These are phyloP conservation scores for Ecliptopera silaceata DNA, from an alignment of 2,888 invertebrate species.

Conservation along the genomic window DNA sequence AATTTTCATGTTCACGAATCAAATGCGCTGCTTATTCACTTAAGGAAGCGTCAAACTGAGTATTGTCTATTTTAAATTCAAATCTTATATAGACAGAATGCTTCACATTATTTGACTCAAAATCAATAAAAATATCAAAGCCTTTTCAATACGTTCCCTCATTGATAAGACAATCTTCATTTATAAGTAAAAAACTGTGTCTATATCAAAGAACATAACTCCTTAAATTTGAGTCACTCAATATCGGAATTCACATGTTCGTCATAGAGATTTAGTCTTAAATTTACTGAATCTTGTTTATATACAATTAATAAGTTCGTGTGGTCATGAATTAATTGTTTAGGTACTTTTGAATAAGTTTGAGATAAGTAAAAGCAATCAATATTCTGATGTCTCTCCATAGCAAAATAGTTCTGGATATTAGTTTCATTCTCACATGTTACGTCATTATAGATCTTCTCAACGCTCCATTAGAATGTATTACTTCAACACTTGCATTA, in stretches of 20 bases:
- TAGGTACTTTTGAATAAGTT: too few species aligned
- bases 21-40: too few species aligned
- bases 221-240: too few species aligned
- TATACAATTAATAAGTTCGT: conserved; percentile 35
- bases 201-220: too few species aligned
- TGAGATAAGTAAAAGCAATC: too few species aligned
- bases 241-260: conserved; percentile 42
- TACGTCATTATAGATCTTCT: conserved; percentile 28
- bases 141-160: conserved; percentile 22
- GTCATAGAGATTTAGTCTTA: conserved; percentile 43
- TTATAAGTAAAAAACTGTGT: too few species aligned
- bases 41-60: too few species aligned
- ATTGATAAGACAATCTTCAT: conserved; percentile 14
- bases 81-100: background rate
- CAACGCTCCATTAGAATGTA: conserved; percentile 26
- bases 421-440: conserved; percentile 28
- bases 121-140: conserved; percentile 21
- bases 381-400: too few species aligned
- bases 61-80: background rate
- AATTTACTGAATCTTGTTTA: conserved; percentile 43
- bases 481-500: conserved; percentile 8
- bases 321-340: conserved; percentile 37
- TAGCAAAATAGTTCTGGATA: conserved; percentile 15
- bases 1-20: background rate
- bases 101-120: too few species aligned